phyloP scores from a whole-genome alignment of 2,113 vertebrate genomes.

The Cebus imitator region DNA sequence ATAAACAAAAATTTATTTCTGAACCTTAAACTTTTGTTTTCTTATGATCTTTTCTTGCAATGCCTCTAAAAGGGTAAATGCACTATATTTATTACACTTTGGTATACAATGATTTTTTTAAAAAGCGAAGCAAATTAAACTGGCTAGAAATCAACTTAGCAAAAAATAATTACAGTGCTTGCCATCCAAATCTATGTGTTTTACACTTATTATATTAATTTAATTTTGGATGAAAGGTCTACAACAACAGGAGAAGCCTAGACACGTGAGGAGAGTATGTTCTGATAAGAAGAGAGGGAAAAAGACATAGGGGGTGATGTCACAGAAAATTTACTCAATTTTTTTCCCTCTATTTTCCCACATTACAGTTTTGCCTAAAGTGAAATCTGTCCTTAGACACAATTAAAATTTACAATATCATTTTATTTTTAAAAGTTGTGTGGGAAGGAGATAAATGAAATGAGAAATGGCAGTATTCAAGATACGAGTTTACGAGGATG shows the following conservation, averaged over 20 bases:
- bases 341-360: not conserved
- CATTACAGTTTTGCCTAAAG: not conserved
- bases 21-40: not conserved
- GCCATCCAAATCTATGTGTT: not conserved
- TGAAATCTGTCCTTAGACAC: not conserved
- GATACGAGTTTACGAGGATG: not conserved
- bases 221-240: not conserved
- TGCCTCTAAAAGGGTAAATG: not conserved
- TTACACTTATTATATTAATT: not conserved
- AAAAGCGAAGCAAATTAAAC: not conserved
- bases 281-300: not conserved
- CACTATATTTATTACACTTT: not conserved
- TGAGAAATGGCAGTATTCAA: not conserved
- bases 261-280: not conserved
- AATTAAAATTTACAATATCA: not conserved
- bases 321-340: not conserved
- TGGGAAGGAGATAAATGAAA: not conserved
- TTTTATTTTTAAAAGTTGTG: not conserved
- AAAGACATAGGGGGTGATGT: not conserved
- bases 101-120: not conserved
- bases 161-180: not conserved
- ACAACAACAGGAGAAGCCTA: not conserved
- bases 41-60: not conserved
- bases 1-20: not conserved
- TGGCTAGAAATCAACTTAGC: not conserved